Evolutionary conservation across 2,797 vertebrate genomes (phyloP), one percentile per base, ranked within the genome.

Genomic region (Xiphophorus birchmanni): DNA sequence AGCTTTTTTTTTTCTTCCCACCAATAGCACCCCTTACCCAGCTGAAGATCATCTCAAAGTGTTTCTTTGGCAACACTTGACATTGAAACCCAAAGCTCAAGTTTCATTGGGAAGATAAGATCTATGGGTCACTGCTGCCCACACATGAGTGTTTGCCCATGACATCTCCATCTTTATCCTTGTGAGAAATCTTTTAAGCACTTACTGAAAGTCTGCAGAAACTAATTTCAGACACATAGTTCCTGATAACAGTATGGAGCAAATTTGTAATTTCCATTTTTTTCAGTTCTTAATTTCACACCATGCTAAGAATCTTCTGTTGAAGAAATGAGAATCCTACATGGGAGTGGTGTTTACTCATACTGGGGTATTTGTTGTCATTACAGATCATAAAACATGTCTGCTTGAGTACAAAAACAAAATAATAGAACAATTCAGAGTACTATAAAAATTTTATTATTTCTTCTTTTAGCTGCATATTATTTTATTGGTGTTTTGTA

Each of bases 181-280:
- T 18, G 17, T 50, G 26, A 23, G 76, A 7, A n/a, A 26, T 23
- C 42, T 15, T 71, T 60, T 17, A 42, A 56, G 29, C 48, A 52
- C 69, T 75, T 6, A 26, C 23, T 80, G n/a, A 80, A 80, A 80
- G 40, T 44, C 60, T 37, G 11, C n/a, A 42, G 73, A 78, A 82
- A 76, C 74, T 60, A 21, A 47, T 71, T 69, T 81, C 10, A 63
- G 77, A 82, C 67, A 47, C 37, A 74, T 63, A 26, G 82, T 74
- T 80, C 1, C 18, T 35, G 29, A 45, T 72, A 45, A 11, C 44
- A 45, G 12, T 72, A 45, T 21, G 6, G 26, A 5, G 5, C 7
- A 15, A n/a, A 45, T 45, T n/a, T n/a, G n/a, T 29, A 17, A 45
- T 45, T 72, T 72, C 69, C 42, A 32, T 26, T 69, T 18, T 40